Evolutionary conservation across 2,888 invertebrate genomes (phyloP).

Genomic region (Hedya salicella): DNA sequence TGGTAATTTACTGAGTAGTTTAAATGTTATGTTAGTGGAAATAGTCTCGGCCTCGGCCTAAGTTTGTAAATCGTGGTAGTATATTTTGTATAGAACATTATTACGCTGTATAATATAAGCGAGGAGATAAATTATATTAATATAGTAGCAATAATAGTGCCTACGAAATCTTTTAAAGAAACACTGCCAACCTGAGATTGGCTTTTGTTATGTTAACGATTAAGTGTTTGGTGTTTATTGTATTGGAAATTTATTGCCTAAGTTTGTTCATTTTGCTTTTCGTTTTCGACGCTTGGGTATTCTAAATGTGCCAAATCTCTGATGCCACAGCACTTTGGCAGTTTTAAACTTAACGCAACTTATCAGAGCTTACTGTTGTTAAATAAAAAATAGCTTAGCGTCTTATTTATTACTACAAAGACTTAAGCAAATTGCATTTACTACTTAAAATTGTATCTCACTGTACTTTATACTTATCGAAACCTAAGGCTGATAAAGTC

Average conservation of each 20-base stretch:
- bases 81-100: slow-evolving; percentile 80
- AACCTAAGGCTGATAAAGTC: slow-evolving; percentile 29
- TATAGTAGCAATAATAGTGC: slow-evolving; percentile 84
- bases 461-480: slow-evolving; percentile 36
- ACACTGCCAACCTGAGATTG: slow-evolving; percentile 63
- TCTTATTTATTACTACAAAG: slow-evolving; percentile 49
- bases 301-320: slow-evolving; percentile 73
- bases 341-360: slow-evolving; percentile 49
- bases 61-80: slow-evolving; percentile 79
- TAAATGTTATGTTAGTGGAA: slow-evolving; percentile 79
- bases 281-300: slow-evolving; percentile 50
- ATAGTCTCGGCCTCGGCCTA: slow-evolving; percentile 74
- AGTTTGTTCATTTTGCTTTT: slow-evolving; percentile 58
- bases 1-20: slow-evolving; percentile 70
- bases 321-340: slow-evolving; percentile 61
- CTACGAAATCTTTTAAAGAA: slow-evolving; percentile 82
- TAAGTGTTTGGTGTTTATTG: slow-evolving; percentile 78
- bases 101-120: slow-evolving; percentile 81
- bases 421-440: slow-evolving; percentile 61
- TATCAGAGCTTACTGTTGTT: slow-evolving; percentile 64
- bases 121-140: slow-evolving; percentile 78
- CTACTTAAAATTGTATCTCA: slow-evolving; percentile 43
- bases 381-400: slow-evolving; percentile 48
- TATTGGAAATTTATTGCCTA: slow-evolving; percentile 57
- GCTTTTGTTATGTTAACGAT: slow-evolving; percentile 76